Evolutionary conservation across 2,113 vertebrate genomes (phyloP).

Genomic region (Theropithecus gelada): DNA sequence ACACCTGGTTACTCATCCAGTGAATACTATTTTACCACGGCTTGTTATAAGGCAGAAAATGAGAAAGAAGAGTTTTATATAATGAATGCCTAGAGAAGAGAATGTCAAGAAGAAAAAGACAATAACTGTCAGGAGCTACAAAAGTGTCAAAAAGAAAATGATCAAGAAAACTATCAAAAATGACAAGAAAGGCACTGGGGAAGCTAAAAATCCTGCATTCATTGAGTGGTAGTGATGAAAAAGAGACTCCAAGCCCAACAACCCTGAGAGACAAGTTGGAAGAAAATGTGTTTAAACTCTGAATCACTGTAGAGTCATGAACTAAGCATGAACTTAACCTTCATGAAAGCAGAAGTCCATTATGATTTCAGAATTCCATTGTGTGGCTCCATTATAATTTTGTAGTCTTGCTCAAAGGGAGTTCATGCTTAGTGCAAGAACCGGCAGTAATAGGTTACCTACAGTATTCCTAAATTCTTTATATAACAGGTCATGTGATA

Average conservation of each 20-base stretch:
- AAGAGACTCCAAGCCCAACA: neutral
- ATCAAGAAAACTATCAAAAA: neutral
- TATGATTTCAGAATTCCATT: neutral
- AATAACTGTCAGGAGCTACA: neutral
- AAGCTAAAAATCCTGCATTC: neutral
- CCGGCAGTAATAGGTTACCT: neutral
- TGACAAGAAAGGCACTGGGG: neutral
- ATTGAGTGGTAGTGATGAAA: neutral
- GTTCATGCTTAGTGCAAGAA: neutral
- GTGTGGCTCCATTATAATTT: neutral
- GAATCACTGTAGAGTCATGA: neutral
- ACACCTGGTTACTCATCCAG: neutral
- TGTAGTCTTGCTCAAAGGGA: neutral
- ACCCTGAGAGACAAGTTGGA: neutral
- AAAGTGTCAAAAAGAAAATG: conserved; percentile 14
- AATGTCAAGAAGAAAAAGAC: neutral
- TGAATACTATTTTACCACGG: neutral
- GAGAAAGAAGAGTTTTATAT: neutral
- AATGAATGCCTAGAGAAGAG: neutral
- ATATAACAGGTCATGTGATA: neutral
- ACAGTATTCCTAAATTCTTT: neutral
- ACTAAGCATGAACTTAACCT: neutral
- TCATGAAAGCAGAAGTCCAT: neutral
- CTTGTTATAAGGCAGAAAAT: neutral
- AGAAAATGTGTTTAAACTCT: neutral